These are phyloP conservation scores for Cecidostiba fungosa DNA, from an alignment of 2,888 invertebrate species.

Conservation along the genomic window DNA sequence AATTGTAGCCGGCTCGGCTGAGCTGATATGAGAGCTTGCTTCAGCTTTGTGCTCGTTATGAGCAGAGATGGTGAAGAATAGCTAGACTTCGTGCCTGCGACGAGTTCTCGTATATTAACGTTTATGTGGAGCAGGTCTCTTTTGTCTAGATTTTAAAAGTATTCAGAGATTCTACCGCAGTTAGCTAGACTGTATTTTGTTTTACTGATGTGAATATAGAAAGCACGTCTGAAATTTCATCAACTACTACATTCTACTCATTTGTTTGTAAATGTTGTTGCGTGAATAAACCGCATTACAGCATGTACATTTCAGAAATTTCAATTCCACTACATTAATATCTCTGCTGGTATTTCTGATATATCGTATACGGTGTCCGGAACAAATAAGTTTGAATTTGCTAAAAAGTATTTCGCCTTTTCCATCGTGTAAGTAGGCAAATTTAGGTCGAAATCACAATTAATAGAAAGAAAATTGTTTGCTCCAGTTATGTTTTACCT, in stretches of 20 bases:
- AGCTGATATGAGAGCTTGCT: slow-evolving; percentile 18
- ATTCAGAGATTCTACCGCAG: background rate
- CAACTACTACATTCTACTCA: background rate
- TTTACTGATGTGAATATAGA: background rate
- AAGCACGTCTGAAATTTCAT: background rate
- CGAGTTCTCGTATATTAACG: background rate
- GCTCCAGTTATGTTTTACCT: too few species aligned
- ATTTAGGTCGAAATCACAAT: too few species aligned
- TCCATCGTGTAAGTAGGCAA: too few species aligned
- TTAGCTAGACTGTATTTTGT: background rate
- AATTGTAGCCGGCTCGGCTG: background rate
- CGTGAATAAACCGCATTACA: background rate
- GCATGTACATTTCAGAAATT: background rate
- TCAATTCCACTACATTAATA: background rate
- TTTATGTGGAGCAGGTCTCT: background rate
- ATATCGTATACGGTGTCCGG: too few species aligned
- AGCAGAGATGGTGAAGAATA: background rate
- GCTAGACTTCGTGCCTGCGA: background rate
- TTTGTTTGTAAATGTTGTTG: background rate
- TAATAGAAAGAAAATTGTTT: too few species aligned
- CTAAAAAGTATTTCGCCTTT: too few species aligned
- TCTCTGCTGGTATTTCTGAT: background rate
- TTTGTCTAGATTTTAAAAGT: background rate
- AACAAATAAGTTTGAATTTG: too few species aligned
- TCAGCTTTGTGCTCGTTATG: background rate